Base-by-base conservation (phyloP, 2,888 invertebrate species). In the Andrena trimmerana region DNA sequence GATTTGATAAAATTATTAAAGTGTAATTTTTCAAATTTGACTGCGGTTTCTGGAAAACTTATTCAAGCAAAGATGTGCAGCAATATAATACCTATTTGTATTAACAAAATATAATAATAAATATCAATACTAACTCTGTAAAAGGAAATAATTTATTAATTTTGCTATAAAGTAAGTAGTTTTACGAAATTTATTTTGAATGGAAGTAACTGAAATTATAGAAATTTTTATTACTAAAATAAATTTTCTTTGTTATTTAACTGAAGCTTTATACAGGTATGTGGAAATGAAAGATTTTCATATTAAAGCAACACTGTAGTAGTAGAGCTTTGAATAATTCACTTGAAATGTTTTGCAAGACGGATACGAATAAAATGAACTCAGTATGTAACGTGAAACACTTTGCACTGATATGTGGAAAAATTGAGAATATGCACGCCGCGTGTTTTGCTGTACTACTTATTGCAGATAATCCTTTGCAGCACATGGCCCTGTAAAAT, bases 381-480 rank as follows among this genome's bases (percentile, higher is more conserved):
- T 10, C 20, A 5, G 24, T 57, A 10, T 24, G 8, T 57, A 24
- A 10, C 33, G 42, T 4, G 29, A 68, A 54, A 33, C 16, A 20
- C 7, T 1, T 33, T 16, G 31, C 33, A 16, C 13, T 33, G 33
- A 8, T 8, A 29, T 3, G 24, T 16, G 24, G 33, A 52, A 20
- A 54, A 54, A 54, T 54, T 20, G 31, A 20, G 67, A 31, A 54
- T 16, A 20, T 31, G 52, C 20, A 27, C 24, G 36, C n/a, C 54
- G 31, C 72, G 10, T 31, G 10, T 72, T 24, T 33, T 3, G 33
- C 54, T 54, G 54, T 72, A 59, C 27, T 48, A 69, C 42, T 36
- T 63, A 72, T 72, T 63, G 24, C 52, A 33, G 24, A n/a, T 54
- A 72, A 72, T 63, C 63, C 31, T 50, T 52, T 27, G 36, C 31